These are phyloP conservation scores for Lanius ludovicianus DNA, from an alignment of 2,113 vertebrate species.

Conservation along the genomic window DNA sequence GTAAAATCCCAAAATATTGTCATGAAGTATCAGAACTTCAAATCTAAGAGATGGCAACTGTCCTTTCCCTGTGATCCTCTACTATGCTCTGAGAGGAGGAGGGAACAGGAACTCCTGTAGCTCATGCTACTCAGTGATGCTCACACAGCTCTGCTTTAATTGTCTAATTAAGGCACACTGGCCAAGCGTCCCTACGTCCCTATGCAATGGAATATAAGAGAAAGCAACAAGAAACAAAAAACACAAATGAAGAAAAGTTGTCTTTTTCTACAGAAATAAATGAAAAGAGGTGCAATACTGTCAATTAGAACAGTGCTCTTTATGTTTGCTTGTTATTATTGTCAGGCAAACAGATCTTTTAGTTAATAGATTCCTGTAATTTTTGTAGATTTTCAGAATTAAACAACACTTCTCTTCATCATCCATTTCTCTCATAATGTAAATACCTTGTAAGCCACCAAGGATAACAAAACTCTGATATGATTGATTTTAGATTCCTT, in stretches of 20 bases:
- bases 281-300: not conserved
- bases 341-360: not conserved
- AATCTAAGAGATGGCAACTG: not conserved
- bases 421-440: not conserved
- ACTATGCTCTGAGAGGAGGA: not conserved
- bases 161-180: not conserved
- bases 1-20: not conserved
- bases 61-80: not conserved
- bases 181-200: not conserved
- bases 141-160: not conserved
- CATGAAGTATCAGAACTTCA: not conserved
- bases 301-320: not conserved
- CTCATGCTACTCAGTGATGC: not conserved
- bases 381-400: not conserved
- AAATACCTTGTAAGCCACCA: not conserved
- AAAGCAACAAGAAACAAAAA: not conserved
- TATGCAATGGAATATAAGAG: not conserved
- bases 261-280: not conserved
- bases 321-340: not conserved
- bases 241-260: not conserved
- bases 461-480: not conserved
- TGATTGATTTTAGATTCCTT: not conserved
- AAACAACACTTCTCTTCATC: not conserved
- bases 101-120: not conserved
- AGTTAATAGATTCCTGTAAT: not conserved